phyloP scores from a whole-genome alignment of 2,888 invertebrate species.

The Brachypalpus laphriformis region DNA sequence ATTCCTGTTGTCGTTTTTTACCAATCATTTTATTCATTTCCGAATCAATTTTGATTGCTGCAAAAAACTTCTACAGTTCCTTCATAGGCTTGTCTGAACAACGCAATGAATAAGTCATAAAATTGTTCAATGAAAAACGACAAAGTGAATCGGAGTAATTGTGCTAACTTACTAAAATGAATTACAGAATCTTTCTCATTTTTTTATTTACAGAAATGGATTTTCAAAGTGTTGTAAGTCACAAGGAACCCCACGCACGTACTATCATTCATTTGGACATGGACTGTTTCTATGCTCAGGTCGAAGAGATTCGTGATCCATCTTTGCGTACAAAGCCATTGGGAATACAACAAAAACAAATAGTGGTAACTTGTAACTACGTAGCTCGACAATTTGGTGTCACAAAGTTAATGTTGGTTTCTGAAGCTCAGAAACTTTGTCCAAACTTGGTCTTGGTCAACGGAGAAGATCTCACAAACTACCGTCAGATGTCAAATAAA shows the following conservation, averaged over 20 bases:
- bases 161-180: no score
- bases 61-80: no score
- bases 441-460: constrained; percentile 89
- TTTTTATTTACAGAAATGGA: constrained; percentile 77
- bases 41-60: no score
- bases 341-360: constrained; percentile 92
- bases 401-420: constrained; percentile 89
- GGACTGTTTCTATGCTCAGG: constrained; percentile 94
- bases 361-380: constrained; percentile 93
- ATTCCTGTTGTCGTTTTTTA: no score
- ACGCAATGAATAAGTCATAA: no score
- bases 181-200: not conserved
- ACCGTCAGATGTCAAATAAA: constrained; percentile 90
- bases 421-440: constrained; percentile 89
- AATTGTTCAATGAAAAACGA: no score
- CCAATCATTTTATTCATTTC: no score
- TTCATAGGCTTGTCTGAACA: no score
- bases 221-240: constrained; percentile 78
- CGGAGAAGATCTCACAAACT: constrained; percentile 92
- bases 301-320: constrained; percentile 90
- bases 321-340: constrained; percentile 87
- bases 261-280: constrained; percentile 91
- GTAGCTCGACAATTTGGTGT: constrained; percentile 90
- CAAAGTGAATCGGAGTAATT: no score
- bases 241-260: constrained; percentile 85